Conservation (phyloP, 2,113 vertebrate species). For the Desmodus rotundus region DNA sequence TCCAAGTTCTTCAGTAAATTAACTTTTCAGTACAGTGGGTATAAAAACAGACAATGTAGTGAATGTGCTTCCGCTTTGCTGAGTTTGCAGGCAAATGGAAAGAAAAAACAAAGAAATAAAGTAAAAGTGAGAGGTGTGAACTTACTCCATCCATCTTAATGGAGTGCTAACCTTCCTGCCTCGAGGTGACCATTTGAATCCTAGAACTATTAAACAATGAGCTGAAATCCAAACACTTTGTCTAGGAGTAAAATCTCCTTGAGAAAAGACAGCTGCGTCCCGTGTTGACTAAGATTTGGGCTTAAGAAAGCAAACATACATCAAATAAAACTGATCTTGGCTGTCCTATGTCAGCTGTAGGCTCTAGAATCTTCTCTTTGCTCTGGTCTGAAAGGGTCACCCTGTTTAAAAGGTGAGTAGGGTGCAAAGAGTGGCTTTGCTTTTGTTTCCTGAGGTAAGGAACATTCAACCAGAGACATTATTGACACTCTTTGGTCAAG, state of each 20-base stretch:
- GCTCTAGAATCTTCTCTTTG: constrained; percentile 16
- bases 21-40: constrained; percentile 44
- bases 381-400: background rate
- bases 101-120: constrained; percentile 68
- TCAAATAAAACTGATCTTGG: constrained; percentile 18
- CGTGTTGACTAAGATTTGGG: constrained; percentile 38
- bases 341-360: background rate
- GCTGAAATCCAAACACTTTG: constrained; percentile 71
- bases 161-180: constrained; percentile 72
- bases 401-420: background rate
- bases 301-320: constrained; percentile 63
- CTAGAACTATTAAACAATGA: constrained; percentile 73
- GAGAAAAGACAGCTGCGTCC: constrained; percentile 71
- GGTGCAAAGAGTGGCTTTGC: background rate
- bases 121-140: constrained; percentile 64
- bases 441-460: background rate
- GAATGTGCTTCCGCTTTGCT: constrained; percentile 42
- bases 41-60: constrained; percentile 48
- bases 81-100: constrained; percentile 55
- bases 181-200: constrained; percentile 64
- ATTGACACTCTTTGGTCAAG: background rate
- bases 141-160: constrained; percentile 70
- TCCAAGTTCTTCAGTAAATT: constrained; percentile 56
- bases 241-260: constrained; percentile 56
- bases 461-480: background rate